Evolutionary conservation across 2,797 vertebrate species (phyloP).

Genomic region (Anguilla obscura): DNA sequence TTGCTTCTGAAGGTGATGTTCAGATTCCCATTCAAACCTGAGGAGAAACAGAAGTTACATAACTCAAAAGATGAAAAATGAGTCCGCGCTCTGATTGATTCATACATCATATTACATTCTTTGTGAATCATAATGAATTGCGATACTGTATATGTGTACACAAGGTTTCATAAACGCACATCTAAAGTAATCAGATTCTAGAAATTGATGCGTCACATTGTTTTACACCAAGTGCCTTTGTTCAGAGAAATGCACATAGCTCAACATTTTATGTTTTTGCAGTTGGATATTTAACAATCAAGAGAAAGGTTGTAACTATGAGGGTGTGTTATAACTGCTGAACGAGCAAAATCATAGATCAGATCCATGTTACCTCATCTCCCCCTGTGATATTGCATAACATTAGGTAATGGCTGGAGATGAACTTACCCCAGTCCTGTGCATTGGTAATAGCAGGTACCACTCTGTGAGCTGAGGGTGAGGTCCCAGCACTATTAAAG

Average conservation of each 20-base stretch:
- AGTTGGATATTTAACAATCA: neutral
- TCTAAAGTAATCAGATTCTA: too few species aligned
- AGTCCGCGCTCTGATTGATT: neutral
- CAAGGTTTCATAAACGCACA: neutral
- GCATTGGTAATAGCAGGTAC: constrained; percentile 33
- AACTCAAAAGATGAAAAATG: neutral
- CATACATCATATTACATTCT: neutral
- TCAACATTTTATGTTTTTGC: too few species aligned
- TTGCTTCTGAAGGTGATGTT: constrained; percentile 61
- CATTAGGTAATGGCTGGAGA: neutral
- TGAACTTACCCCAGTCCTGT: neutral
- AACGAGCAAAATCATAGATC: neutral
- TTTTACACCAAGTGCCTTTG: neutral
- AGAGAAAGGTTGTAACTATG: neutral
- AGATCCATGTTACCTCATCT: neutral
- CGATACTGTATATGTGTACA: neutral
- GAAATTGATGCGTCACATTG: neutral
- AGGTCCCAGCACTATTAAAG: constrained; percentile 62
- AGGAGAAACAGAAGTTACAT: neutral
- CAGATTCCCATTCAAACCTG: constrained; percentile 63
- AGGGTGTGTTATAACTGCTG: neutral
- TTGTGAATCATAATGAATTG: neutral
- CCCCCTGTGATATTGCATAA: neutral
- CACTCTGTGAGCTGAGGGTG: constrained; percentile 46
- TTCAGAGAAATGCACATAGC: neutral